phyloP scores from a whole-genome alignment of 37 sponge, comb jelly and placozoan genomes.

The Hexactinellida sp. region DNA sequence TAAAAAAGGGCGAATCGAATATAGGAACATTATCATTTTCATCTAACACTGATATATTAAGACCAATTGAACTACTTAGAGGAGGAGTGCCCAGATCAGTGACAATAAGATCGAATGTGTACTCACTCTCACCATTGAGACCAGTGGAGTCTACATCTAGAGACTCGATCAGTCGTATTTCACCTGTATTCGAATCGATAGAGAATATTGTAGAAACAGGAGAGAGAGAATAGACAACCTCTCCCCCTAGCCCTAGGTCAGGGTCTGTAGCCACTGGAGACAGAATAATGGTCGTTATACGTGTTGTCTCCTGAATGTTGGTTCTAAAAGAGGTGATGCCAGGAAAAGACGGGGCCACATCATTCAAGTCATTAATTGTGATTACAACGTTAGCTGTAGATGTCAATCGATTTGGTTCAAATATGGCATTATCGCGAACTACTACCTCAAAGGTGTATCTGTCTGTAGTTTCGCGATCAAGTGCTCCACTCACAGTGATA shows the following conservation, averaged over 20 bases:
- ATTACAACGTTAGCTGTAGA: background rate
- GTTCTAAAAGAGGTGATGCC: background rate
- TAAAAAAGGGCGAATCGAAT: background rate
- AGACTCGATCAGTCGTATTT: background rate
- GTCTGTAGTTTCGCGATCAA: slow-evolving; percentile 17
- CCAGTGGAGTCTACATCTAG: background rate
- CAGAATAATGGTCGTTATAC: background rate
- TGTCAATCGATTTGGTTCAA: background rate
- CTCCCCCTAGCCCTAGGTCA: background rate
- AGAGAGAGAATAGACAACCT: background rate
- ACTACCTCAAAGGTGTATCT: background rate
- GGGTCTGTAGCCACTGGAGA: background rate
- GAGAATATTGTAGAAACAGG: background rate
- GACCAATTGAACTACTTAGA: background rate
- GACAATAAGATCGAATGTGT: background rate
- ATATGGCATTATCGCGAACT: background rate
- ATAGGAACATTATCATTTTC: slow-evolving; percentile 20
- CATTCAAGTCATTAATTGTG: background rate
- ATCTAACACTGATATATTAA: slow-evolving; percentile 15
- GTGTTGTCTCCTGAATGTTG: background rate
- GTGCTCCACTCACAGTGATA: background rate
- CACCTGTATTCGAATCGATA: background rate
- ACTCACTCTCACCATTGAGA: background rate
- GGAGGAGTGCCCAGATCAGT: background rate
- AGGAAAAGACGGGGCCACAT: background rate